phyloP scores from a whole-genome alignment of 2,888 invertebrate genomes.

The Scaptodrosophila latifasciaeformis region DNA sequence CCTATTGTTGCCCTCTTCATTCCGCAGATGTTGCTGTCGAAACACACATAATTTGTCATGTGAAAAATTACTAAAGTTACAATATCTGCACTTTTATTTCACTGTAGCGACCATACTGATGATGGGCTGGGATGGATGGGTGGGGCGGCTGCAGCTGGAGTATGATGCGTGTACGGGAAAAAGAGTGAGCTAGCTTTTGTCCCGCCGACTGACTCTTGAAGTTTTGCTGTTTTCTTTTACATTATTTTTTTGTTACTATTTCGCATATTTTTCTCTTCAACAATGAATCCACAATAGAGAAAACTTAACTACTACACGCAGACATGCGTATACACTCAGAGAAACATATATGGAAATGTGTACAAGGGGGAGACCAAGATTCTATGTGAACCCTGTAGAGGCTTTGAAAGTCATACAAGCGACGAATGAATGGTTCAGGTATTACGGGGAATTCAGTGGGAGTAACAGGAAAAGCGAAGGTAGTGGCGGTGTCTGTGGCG shows the following conservation, averaged over 20 bases:
- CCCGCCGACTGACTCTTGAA: slow-evolving; percentile 13
- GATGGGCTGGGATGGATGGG: too few relatives aligned
- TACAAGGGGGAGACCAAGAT: slow-evolving; percentile 49
- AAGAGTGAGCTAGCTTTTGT: not conserved
- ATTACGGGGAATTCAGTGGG: slow-evolving; percentile 26
- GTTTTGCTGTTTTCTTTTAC: slow-evolving; percentile 41
- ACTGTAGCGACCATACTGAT: slow-evolving; percentile 4
- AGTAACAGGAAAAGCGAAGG: not conserved
- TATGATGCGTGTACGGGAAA: not conserved
- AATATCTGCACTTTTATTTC: slow-evolving; percentile 64
- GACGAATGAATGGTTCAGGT: slow-evolving; percentile 14
- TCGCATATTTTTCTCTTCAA: slow-evolving; percentile 68
- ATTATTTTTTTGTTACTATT: slow-evolving; percentile 59
- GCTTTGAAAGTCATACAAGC: slow-evolving; percentile 68
- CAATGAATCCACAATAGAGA: slow-evolving; percentile 69
- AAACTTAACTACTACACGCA: slow-evolving; percentile 60
- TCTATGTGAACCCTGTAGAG: slow-evolving; percentile 65
- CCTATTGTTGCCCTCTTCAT: slow-evolving; percentile 38
- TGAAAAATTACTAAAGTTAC: slow-evolving; percentile 71
- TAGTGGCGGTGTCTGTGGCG: not conserved
- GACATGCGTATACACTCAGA: slow-evolving; percentile 16
- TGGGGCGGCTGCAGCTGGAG: not conserved
- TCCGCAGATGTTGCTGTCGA: slow-evolving; percentile 12
- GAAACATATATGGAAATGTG: slow-evolving; percentile 14
- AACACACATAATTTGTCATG: slow-evolving; percentile 71